A percentile compares a stretch with the other conserved stretches of the same genome.
Conservation (phyloP, 2,888 invertebrate species). For the Synanthedon tipuliformis region DNA sequence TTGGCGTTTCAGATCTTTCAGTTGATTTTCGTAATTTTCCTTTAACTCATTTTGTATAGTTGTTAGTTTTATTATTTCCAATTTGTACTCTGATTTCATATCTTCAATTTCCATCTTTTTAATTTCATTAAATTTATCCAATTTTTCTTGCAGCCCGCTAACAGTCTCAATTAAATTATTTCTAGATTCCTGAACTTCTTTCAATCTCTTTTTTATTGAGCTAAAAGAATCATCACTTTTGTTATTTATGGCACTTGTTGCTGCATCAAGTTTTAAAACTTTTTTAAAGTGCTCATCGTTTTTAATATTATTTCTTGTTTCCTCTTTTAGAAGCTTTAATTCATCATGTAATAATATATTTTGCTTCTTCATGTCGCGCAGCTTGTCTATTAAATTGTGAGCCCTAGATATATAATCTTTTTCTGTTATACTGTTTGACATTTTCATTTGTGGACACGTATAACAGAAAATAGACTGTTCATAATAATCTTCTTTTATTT, state of each 20-base stretch:
- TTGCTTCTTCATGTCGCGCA: conserved; percentile 52
- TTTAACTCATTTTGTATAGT: conserved; percentile 32
- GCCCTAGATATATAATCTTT: conserved; percentile 36
- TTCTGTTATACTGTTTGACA: conserved; percentile 8
- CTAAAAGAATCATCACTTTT: conserved; percentile 28
- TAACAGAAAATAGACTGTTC: conserved; percentile 19
- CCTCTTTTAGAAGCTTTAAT: conserved; percentile 29
- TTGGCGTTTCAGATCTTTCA: conserved; percentile 26
- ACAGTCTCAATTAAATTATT: conserved; percentile 33
- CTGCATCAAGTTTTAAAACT: conserved; percentile 23
- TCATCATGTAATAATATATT: conserved; percentile 41
- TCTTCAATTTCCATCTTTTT: conserved; percentile 43
- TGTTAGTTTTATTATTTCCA: conserved; percentile 35
- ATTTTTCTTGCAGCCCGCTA: conserved; percentile 27
- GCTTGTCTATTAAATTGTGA: conserved; percentile 39
- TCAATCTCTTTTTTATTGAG: conserved; percentile 32
- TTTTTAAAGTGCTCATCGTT: conserved; percentile 4
- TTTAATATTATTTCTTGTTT: conserved; percentile 9
- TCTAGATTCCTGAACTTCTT: conserved; percentile 37
- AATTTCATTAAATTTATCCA: conserved; percentile 30
- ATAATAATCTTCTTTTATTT: conserved; percentile 3
- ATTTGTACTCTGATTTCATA: conserved; percentile 33
- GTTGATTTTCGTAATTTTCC: conserved; percentile 27
- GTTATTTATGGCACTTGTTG: conserved; percentile 23
- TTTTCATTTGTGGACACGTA: conserved; percentile 17